phyloP scores from a whole-genome alignment of 2,113 vertebrate genomes.

The Phalacrocorax pelagicus region DNA sequence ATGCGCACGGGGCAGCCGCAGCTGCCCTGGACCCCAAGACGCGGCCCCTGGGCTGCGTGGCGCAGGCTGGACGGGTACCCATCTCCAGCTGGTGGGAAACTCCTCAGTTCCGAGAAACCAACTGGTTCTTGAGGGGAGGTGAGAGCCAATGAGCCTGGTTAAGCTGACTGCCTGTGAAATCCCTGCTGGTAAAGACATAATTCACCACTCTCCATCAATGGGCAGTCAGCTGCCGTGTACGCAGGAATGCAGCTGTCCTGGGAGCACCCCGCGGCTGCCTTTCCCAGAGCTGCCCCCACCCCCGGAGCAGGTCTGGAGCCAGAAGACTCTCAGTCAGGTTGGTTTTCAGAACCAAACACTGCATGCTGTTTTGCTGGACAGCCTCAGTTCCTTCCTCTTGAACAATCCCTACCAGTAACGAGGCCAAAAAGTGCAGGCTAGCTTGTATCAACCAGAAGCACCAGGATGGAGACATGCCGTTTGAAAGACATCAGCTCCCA shows the following conservation, averaged over 20 bases:
- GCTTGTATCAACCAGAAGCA: not conserved
- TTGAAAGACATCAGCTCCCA: not conserved
- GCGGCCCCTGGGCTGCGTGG: rapidly evolving
- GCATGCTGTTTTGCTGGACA: not conserved
- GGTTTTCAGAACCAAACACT: not conserved
- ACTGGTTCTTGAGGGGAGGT: not conserved
- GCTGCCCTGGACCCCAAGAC: not conserved
- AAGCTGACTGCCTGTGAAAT: not conserved
- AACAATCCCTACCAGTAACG: not conserved
- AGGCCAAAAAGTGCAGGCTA: rapidly evolving
- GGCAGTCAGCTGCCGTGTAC: not conserved
- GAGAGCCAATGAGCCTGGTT: not conserved
- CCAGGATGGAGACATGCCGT: rapidly evolving
- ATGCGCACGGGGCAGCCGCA: rapidly evolving
- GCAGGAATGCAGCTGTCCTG: not conserved
- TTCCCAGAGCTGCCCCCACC: not conserved
- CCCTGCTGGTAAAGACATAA: not conserved
- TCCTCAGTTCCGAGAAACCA: not conserved
- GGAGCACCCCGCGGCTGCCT: not conserved
- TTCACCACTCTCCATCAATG: not conserved
- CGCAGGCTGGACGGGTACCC: rapidly evolving
- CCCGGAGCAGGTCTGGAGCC: not conserved
- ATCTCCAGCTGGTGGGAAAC: not conserved
- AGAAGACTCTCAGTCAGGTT: not conserved
- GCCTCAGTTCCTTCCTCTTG: not conserved